Conservation (phyloP, 2,113 vertebrate species). For the Eolophus roseicapilla region DNA sequence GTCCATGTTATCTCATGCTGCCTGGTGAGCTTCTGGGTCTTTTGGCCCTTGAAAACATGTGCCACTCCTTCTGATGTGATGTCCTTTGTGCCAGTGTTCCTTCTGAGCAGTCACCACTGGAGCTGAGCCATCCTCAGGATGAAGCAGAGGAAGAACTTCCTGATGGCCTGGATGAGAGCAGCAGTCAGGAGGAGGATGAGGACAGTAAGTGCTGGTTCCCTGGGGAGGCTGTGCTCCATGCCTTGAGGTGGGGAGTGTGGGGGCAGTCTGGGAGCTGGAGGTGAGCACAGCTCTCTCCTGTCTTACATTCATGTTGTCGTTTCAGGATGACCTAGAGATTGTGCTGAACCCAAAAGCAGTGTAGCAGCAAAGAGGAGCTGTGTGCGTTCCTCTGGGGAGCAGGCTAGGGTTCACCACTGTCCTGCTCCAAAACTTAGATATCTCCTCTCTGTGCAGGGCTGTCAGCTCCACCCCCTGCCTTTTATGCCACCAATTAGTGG, state of each 20-base stretch:
- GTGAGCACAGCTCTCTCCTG: neutral
- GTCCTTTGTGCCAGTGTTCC: constrained; percentile 15
- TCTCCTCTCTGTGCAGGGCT: neutral
- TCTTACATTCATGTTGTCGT: neutral
- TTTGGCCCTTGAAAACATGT: neutral
- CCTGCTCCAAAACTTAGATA: neutral
- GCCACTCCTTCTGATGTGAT: neutral
- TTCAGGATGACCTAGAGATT: neutral
- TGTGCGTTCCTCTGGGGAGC: neutral
- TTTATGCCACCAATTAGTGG: neutral
- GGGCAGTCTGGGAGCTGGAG: neutral
- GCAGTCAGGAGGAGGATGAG: constrained; percentile 74
- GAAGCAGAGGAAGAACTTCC: constrained; percentile 82
- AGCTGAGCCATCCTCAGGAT: constrained; percentile 6
- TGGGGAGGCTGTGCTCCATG: neutral
- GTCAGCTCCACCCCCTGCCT: neutral
- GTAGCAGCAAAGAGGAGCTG: neutral
- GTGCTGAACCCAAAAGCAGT: neutral
- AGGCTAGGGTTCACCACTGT: neutral
- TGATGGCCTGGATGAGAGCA: constrained; percentile 79
- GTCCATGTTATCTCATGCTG: neutral
- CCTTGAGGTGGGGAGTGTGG: neutral
- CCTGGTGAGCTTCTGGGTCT: neutral
- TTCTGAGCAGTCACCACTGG: neutral
- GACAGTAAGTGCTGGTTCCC: constrained; percentile 51